Evolutionary conservation across 2,888 invertebrate species (phyloP), one percentile per base, ranked within the genome.

Genomic region (Perizoma affinitatum): DNA sequence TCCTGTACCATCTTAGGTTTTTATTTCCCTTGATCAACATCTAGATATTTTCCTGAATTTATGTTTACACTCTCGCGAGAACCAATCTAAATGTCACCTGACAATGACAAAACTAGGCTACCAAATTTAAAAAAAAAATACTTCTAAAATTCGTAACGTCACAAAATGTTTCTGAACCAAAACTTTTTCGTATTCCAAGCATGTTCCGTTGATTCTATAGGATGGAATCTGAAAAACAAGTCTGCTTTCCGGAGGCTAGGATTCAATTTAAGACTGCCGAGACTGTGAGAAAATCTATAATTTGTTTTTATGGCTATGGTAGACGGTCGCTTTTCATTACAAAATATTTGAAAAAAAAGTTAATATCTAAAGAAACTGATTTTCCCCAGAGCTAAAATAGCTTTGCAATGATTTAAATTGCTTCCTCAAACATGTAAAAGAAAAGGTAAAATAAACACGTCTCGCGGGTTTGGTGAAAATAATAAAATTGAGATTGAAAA

Each of bases 401-500:
- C 64, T 66, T 58, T 64, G 58, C 60, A 54, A 51, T 61, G 65
- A 58, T 63, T 45, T 55, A 61, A 61, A 63, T 65, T 63, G 54
- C 55, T 61, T 58, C 50, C 38, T 33, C 55, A 60, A 56, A 58
- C 49, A 53, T 51, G 55, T 60, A 46, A 51, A 54, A 50, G 54
- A 53, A 50, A 58, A 43, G 58, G 58, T 57, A 54, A 50, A 66
- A 59, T 61, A 65, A 66, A 59, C 41, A 49, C 44, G 43, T 45
- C 61, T 57, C 48, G 57, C 46, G 41, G 43, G 50, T 43, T 52
- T 33, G 48, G 61, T 58, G 57, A 38, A 49, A 58, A 63, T 54
- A 35, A 54, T 52, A 45, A 58, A 64, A 64, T 66, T 58, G 60
- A 58, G 56, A 66, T 66, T 64, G 64, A 68, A 65, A 62, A 59